Percentiles rank a stretch among this genome's conserved stretches.
Evolutionary conservation across 2,113 vertebrate species (phyloP).

Genomic region (Leucopternis melanops): DNA sequence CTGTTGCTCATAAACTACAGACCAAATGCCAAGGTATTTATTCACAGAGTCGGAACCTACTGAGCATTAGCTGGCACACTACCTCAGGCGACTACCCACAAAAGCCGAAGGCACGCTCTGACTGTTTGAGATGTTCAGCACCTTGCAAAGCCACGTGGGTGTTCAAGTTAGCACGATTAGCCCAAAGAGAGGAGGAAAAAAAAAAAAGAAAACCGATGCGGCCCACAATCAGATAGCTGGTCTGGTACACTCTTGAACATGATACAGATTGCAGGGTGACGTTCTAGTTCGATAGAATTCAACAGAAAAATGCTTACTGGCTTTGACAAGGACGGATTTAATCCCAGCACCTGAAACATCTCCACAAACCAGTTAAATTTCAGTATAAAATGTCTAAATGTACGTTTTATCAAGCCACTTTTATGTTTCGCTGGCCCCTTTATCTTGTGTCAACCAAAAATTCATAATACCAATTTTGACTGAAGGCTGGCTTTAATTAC

Average conservation of each 20-base stretch:
- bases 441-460: constrained; percentile 62
- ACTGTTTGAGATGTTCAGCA: background rate
- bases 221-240: background rate
- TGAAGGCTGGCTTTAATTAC: constrained; percentile 59
- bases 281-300: background rate
- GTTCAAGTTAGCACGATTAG: background rate
- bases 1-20: background rate
- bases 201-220: background rate
- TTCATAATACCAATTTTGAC: constrained; percentile 43
- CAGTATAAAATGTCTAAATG: constrained; percentile 44
- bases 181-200: background rate
- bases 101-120: background rate
- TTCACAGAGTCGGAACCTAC: background rate
- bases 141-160: background rate
- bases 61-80: background rate
- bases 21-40: background rate
- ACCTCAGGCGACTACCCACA: background rate
- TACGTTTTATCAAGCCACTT: constrained; percentile 55
- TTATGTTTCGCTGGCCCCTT: constrained; percentile 59
- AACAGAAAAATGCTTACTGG: background rate
- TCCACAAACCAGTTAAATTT: constrained; percentile 21
- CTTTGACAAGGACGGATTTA: background rate
- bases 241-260: background rate
- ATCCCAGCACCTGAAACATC: background rate
- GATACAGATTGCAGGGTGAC: background rate